A percentile compares a stretch with the other conserved stretches of the same genome.
These are phyloP conservation scores for Monopis laevigella DNA, from an alignment of 2,888 invertebrate genomes.

Conservation along the genomic window DNA sequence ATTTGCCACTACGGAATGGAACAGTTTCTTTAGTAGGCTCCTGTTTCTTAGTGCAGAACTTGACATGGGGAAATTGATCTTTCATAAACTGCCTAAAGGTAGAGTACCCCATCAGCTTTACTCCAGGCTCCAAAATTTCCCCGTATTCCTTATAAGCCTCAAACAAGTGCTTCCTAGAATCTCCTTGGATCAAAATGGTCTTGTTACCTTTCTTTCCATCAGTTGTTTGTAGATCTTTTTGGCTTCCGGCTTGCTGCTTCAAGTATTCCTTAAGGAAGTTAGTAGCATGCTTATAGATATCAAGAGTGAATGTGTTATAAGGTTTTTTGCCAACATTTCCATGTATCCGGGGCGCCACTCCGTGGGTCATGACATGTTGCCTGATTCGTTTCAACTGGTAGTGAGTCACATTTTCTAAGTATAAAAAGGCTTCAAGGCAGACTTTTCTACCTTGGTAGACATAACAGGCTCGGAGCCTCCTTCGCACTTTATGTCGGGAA, in stretches of 20 bases:
- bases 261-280: slow-evolving; percentile 79
- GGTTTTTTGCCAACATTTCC: slow-evolving; percentile 84
- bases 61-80: slow-evolving; percentile 81
- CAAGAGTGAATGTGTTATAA: slow-evolving; percentile 81
- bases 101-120: slow-evolving; percentile 82
- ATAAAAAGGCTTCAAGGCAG: slow-evolving; percentile 80
- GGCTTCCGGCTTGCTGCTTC: slow-evolving; percentile 70
- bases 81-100: slow-evolving; percentile 84
- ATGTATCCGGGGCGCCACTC: slow-evolving; percentile 80
- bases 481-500: slow-evolving; percentile 75
- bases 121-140: slow-evolving; percentile 73
- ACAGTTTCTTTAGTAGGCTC: slow-evolving; percentile 56
- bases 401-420: slow-evolving; percentile 81
- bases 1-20: slow-evolving; percentile 64
- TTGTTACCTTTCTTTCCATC: slow-evolving; percentile 59
- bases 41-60: slow-evolving; percentile 72
- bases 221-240: slow-evolving; percentile 57
- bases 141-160: slow-evolving; percentile 80
- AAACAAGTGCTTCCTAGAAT: slow-evolving; percentile 75
- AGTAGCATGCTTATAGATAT: slow-evolving; percentile 81
- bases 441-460: slow-evolving; percentile 82
- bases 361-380: slow-evolving; percentile 82
- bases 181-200: slow-evolving; percentile 59
- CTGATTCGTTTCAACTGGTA: slow-evolving; percentile 81
- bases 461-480: slow-evolving; percentile 77